Evolutionary conservation across 2,888 invertebrate species (phyloP), one percentile per base, ranked within the genome.

Genomic region (Hirtodrosophila alboralis): DNA sequence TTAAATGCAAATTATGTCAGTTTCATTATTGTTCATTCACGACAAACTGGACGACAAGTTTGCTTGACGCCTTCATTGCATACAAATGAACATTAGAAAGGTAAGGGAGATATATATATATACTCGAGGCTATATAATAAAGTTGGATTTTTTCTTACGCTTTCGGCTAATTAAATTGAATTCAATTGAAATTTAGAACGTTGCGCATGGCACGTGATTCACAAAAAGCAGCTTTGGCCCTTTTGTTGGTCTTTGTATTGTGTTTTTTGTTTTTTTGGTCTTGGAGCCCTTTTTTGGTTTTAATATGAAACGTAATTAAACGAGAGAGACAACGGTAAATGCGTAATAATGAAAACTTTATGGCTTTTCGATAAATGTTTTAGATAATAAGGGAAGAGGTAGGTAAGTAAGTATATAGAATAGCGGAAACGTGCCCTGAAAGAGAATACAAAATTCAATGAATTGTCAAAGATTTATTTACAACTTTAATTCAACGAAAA

Each of bases 161-260:
- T 65, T 84, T 69, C 43, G 78, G 80, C 80, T 79, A 81, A 81
- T 81, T 81, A 81, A 81, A 81, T 84, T 72, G 85, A 75, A 84
- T 86, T 86, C 81, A 81, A 81, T 81, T 84, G 83, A 84, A 81
- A 84, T 79, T 81, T 81, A 84, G 86, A 81, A 81, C 81, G 75
- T 69, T 81, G 83, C 57, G 71, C 86, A 53, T 54, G 84, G 81
- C 79, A 81, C 81, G 81, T 81, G 86, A 81, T 81, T 70, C 63
- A 18, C 26, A 28, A 30, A 62, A 52, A 61, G 68, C 51, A 10
- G 47, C 54, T 49, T 58, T 57, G 54, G 56, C 37, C 44, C 60
- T 38, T 43, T 69, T 62, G 31, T 54, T 54, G 33, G 38, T 21
- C 45, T 49, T 64, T 56, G 31, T 16, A 30, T 16, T 16, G 26